These are phyloP conservation scores for Ploceus nigricollis DNA, from an alignment of 2,113 vertebrate genomes.

Conservation along the genomic window DNA sequence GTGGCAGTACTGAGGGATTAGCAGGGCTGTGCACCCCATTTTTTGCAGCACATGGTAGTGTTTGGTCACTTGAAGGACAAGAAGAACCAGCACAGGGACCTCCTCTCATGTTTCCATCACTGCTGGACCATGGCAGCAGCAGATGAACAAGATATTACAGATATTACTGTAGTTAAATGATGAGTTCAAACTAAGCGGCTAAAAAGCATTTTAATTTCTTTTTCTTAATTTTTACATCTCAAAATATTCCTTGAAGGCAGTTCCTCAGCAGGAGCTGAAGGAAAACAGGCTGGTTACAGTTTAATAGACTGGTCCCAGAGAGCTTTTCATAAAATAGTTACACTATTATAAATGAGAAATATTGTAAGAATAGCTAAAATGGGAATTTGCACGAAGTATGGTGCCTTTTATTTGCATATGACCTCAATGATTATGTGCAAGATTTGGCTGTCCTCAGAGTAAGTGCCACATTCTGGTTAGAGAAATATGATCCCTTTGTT, in stretches of 20 bases:
- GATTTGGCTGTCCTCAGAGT: constrained; percentile 54
- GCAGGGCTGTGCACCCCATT: background rate
- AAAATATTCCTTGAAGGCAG: constrained; percentile 14
- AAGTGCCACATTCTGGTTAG: constrained; percentile 55
- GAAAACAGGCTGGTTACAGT: background rate
- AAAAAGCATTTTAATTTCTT: background rate
- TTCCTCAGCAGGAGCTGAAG: constrained; percentile 13
- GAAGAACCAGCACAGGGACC: background rate
- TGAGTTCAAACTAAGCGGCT: background rate
- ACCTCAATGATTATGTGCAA: constrained; percentile 72
- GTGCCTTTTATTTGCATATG: constrained; percentile 66
- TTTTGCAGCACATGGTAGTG: fast-evolving
- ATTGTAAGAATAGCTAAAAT: constrained; percentile 41
- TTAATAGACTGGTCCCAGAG: constrained; percentile 23
- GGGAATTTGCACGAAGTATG: constrained; percentile 33
- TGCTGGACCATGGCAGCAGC: background rate
- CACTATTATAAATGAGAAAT: constrained; percentile 27
- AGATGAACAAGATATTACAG: background rate
- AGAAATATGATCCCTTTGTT: constrained; percentile 54
- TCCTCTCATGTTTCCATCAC: background rate
- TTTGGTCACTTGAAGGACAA: background rate
- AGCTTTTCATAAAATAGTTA: constrained; percentile 20
- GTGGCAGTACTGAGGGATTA: background rate
- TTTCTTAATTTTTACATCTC: background rate
- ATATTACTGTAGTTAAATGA: background rate